Percentiles rank a stretch among this genome's conserved stretches.
These are phyloP conservation scores for Agapornis roseicollis DNA, from an alignment of 2,113 vertebrate species.

Conservation along the genomic window DNA sequence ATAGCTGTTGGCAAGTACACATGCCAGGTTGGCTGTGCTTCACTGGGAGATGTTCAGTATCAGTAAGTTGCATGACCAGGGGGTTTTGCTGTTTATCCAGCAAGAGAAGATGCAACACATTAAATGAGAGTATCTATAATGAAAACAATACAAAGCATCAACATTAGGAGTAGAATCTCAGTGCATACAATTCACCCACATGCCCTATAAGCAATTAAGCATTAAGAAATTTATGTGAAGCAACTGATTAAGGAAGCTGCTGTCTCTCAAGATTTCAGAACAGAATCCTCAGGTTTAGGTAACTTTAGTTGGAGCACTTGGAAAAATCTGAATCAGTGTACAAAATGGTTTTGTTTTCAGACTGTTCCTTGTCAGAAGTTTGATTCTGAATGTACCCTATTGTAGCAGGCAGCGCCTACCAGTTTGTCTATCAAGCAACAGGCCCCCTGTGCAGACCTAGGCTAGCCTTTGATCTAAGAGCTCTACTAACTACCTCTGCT, in stretches of 20 bases:
- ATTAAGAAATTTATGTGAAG: background rate
- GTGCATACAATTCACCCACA: background rate
- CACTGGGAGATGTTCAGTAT: background rate
- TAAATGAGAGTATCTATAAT: background rate
- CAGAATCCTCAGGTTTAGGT: background rate
- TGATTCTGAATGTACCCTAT: background rate
- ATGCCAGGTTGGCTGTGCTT: conserved; percentile 9
- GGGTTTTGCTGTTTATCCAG: background rate
- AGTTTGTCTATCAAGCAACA: background rate
- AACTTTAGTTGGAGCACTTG: background rate
- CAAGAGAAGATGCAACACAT: background rate
- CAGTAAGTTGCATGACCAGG: background rate
- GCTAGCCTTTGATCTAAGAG: conserved; percentile 59
- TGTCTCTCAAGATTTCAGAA: background rate
- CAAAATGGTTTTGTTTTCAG: background rate
- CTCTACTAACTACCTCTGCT: conserved; percentile 41
- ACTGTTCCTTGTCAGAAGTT: background rate
- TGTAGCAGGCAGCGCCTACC: background rate
- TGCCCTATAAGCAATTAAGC: background rate
- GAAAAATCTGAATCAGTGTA: background rate
- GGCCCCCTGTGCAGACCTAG: conserved; percentile 7
- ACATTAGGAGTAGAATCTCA: background rate
- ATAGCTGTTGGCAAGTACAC: background rate
- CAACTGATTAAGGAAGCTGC: background rate
- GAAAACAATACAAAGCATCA: conserved; percentile 12